Percentiles rank a stretch among this genome's conserved stretches.
phyloP scores from a whole-genome alignment of 2,888 invertebrate genomes.

The Chamaedrilus cognettii region DNA sequence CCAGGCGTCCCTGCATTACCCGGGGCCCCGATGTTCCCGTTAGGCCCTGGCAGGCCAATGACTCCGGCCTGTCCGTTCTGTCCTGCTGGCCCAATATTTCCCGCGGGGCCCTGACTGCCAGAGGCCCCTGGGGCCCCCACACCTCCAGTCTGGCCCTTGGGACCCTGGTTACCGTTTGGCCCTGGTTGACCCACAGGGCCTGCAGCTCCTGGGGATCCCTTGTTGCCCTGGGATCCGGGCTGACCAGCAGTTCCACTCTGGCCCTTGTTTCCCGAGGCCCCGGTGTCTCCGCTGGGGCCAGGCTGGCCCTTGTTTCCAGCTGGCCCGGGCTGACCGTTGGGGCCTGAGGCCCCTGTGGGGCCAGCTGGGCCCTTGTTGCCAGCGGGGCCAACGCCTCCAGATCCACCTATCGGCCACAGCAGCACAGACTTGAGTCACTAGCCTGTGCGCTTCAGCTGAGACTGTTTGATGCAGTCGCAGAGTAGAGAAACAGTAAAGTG shows the following conservation, averaged over 20 bases:
- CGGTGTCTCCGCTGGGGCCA: constrained; percentile 27
- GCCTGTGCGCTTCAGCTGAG: background rate
- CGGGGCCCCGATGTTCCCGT: constrained; percentile 7
- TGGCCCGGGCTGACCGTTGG: constrained; percentile 20
- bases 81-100: constrained; percentile 13
- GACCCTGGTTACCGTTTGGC: background rate
- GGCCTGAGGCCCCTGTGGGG: constrained; percentile 20
- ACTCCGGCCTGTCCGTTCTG: constrained; percentile 5
- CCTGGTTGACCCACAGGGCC: constrained; percentile 59
- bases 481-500: too few species aligned
- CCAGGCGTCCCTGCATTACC: constrained; percentile 17
- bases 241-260: constrained; percentile 19
- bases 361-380: constrained; percentile 20
- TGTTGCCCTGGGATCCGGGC: constrained; percentile 14
- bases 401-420: too few species aligned
- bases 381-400: constrained; percentile 16
- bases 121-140: constrained; percentile 17
- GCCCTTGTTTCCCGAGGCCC: background rate
- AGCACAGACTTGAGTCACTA: background rate
- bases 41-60: constrained; percentile 6
- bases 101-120: constrained; percentile 25
- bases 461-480: too few species aligned
- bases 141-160: background rate
- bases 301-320: constrained; percentile 13
- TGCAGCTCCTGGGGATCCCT: constrained; percentile 52